Percentiles rank a stretch among this genome's conserved stretches.
phyloP scores from a whole-genome alignment of 2,113 vertebrate species.

The Galbula dea region DNA sequence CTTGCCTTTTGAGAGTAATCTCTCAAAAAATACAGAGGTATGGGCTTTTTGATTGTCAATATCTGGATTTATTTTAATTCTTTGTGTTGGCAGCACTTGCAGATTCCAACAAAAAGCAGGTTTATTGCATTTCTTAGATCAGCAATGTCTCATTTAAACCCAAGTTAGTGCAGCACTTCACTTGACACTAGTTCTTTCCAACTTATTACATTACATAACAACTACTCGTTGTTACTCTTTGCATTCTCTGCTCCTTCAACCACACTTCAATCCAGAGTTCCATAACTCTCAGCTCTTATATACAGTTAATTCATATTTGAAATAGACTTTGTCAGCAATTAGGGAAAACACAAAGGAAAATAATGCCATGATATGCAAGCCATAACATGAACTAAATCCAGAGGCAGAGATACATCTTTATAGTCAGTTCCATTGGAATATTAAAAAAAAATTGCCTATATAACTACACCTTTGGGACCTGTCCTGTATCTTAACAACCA shows the following conservation, averaged over 20 bases:
- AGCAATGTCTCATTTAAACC: background rate
- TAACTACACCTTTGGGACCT: constrained; percentile 69
- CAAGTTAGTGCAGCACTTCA: background rate
- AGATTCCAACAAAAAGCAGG: background rate
- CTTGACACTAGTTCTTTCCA: background rate
- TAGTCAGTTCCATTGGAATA: constrained; percentile 46
- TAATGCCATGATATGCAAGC: constrained; percentile 28
- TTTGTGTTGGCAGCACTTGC: background rate
- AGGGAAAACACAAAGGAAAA: constrained; percentile 28
- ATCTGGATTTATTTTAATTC: background rate
- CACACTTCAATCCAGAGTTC: background rate
- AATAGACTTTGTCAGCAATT: background rate
- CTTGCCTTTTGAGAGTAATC: background rate
- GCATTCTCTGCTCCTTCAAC: background rate
- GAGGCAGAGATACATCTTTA: constrained; percentile 19
- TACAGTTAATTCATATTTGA: background rate
- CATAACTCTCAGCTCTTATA: background rate
- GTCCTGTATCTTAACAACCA: constrained; percentile 66
- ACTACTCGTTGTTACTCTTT: background rate
- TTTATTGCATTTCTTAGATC: background rate
- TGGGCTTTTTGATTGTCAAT: background rate
- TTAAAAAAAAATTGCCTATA: constrained; percentile 59
- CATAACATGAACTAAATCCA: constrained; percentile 54
- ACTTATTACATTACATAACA: background rate
- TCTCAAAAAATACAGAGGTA: background rate